Percentiles rank a stretch among this genome's conserved stretches.
Evolutionary conservation across 2,797 vertebrate species (phyloP).

Genomic region (Cossypha heuglini): DNA sequence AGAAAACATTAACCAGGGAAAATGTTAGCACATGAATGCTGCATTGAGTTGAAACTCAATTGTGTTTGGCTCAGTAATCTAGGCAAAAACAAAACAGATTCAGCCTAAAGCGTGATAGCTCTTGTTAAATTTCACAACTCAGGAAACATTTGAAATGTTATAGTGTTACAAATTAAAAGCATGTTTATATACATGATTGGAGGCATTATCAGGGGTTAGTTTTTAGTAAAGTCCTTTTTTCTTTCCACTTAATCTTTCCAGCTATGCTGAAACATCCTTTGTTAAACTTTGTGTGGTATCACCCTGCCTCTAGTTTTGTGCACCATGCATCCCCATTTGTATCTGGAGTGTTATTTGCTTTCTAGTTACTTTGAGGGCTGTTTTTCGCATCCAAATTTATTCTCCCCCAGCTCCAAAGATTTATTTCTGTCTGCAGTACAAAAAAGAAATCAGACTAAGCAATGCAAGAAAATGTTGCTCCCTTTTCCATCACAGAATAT

Average conservation of each 20-base stretch:
- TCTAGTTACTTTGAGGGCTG: not conserved
- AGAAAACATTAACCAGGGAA: not conserved
- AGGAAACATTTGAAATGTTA: not conserved
- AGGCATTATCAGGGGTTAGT: not conserved
- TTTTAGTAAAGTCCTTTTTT: not conserved
- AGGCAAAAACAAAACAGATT: not conserved
- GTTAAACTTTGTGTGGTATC: not conserved
- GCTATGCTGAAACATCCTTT: not conserved
- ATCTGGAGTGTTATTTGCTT: not conserved
- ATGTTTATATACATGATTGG: not conserved
- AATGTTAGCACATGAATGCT: not conserved
- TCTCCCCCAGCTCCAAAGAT: not conserved
- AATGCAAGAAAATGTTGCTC: not conserved
- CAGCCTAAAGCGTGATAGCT: conserved; percentile 8
- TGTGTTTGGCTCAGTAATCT: conserved; percentile 35
- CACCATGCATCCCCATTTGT: not conserved
- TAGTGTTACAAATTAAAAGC: conserved; percentile 33
- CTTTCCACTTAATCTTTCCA: not conserved
- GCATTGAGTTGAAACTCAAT: not conserved
- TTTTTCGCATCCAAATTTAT: not conserved
- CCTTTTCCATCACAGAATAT: not conserved
- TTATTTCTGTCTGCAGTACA: not conserved
- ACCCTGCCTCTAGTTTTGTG: not conserved
- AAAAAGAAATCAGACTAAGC: not conserved
- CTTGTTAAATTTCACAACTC: conserved; percentile 26